phyloP scores from a whole-genome alignment of 2,888 invertebrate genomes.

The Plutella xylostella region DNA sequence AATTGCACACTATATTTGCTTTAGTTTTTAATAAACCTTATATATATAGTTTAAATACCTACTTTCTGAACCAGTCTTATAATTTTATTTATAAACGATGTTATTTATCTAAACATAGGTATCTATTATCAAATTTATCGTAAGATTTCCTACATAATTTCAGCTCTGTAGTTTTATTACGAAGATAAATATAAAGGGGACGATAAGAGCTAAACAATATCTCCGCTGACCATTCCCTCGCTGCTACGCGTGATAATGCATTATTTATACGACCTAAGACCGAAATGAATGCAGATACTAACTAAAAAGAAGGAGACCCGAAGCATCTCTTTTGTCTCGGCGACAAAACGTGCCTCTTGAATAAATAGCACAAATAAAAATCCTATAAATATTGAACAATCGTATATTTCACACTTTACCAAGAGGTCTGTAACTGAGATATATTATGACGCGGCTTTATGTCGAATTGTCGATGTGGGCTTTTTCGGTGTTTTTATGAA shows the following conservation, averaged over 20 bases:
- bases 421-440: constrained; percentile 50
- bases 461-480: constrained; percentile 41
- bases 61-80: no score
- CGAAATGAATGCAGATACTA: constrained; percentile 62
- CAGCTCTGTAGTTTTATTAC: no score
- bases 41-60: no score
- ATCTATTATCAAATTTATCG: no score
- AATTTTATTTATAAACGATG: no score
- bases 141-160: no score
- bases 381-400: constrained; percentile 63
- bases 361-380: constrained; percentile 67
- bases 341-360: constrained; percentile 55
- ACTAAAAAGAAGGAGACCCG: constrained; percentile 53
- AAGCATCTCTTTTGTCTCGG: constrained; percentile 42
- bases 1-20: no score
- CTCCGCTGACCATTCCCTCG: constrained; percentile 38
- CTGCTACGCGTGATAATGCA: constrained; percentile 64
- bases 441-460: constrained; percentile 43
- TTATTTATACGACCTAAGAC: constrained; percentile 65
- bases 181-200: neutral
- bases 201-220: constrained; percentile 39
- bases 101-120: no score
- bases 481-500: constrained; percentile 47
- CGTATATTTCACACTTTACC: constrained; percentile 65
- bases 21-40: no score